These are phyloP conservation scores for Hyperoodon ampullatus DNA, from an alignment of 2,113 vertebrate species.

Conservation along the genomic window DNA sequence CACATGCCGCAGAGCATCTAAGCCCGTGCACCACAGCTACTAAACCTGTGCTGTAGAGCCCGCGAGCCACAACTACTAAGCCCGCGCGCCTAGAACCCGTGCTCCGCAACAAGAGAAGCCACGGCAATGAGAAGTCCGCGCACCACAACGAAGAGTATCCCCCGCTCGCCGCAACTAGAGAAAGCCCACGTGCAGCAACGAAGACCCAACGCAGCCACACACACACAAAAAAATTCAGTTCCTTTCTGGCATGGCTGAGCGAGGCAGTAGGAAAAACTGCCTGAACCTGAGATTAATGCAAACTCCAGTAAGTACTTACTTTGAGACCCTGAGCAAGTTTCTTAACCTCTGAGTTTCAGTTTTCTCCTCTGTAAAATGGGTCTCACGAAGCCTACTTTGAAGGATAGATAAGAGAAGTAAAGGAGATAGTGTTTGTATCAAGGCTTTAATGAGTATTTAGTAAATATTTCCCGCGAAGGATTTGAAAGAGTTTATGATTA, in stretches of 20 bases:
- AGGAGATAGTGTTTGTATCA: background rate
- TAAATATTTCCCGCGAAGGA: conserved; percentile 20
- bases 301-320: background rate
- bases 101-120: too few species aligned
- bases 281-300: background rate
- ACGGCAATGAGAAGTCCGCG: too few species aligned
- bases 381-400: background rate
- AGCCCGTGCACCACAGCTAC: too few species aligned
- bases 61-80: too few species aligned
- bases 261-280: background rate
- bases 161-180: too few species aligned
- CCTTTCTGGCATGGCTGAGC: background rate
- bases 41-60: too few species aligned
- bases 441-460: conserved; percentile 27
- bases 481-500: background rate
- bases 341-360: conserved; percentile 12
- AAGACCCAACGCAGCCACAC: too few species aligned
- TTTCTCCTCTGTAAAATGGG: conserved; percentile 25
- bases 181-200: too few species aligned
- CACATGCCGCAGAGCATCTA: too few species aligned
- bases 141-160: too few species aligned
- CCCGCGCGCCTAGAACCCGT: too few species aligned
- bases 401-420: background rate
- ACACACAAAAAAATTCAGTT: background rate
- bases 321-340: background rate